These are phyloP conservation scores for Brotula barbata DNA, from an alignment of 2,797 vertebrate genomes.

Conservation along the genomic window DNA sequence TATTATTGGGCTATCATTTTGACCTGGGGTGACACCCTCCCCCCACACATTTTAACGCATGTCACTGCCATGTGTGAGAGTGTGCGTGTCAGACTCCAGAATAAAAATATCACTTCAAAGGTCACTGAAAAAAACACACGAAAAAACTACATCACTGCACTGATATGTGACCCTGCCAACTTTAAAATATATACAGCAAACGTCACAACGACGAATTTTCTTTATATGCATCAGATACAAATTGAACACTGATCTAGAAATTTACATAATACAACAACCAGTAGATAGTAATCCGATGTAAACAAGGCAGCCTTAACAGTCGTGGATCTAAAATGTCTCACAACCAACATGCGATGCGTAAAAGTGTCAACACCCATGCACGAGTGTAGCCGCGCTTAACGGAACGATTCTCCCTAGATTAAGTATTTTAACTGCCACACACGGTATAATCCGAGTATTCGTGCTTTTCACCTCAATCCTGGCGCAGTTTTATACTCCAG, in stretches of 20 bases:
- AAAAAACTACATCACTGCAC: neutral
- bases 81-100: conserved; percentile 20
- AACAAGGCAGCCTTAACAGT: neutral
- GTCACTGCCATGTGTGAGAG: conserved; percentile 47
- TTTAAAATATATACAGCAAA: neutral
- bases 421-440: conserved; percentile 1
- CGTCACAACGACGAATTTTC: too few relatives aligned
- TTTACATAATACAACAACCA: neutral
- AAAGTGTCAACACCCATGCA: conserved; percentile 52
- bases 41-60: conserved; percentile 41
- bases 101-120: conserved; percentile 33
- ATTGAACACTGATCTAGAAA: too few relatives aligned
- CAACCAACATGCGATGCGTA: conserved; percentile 31
- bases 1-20: conserved; percentile 56
- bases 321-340: conserved; percentile 1
- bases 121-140: conserved; percentile 11
- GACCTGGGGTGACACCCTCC: conserved; percentile 48
- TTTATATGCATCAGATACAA: neutral
- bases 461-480: conserved; percentile 60
- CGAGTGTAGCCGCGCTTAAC: conserved; percentile 28
- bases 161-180: neutral
- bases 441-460: conserved; percentile 21
- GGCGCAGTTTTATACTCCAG: conserved; percentile 39
- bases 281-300: neutral
- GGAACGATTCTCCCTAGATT: conserved; percentile 4